Base-by-base conservation (phyloP, 2,113 vertebrate genomes). In the Nymphicus hollandicus region DNA sequence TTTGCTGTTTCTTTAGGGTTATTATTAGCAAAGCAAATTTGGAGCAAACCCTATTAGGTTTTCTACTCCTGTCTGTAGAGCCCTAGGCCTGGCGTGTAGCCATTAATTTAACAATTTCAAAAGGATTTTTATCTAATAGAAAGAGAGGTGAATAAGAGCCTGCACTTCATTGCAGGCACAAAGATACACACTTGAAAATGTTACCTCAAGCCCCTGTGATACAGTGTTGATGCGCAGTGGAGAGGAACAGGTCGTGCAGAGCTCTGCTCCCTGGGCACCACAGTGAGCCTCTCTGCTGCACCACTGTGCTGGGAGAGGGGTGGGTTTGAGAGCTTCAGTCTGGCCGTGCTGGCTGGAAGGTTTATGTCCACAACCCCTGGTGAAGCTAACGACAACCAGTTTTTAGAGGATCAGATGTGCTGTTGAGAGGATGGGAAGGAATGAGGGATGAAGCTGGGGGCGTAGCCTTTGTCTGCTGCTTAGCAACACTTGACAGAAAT, bases 41-140 rank as follows among this genome's bases (percentile, higher is more conserved):
- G 53, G 70, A 94, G 81, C 78, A 92, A 94, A 74, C 61, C 7
- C 50, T 56, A 6, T 81, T 76, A 56, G 43, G 58, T 76, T 73
- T 96, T 83, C 35, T 72, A 1, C 49, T 93, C 60, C 35, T 68
- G n/a, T 73, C 61, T 80, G 44, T 61, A 41, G 53, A 72, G 44
- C 70, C 37, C 35, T 84, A 81, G 44, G 52, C 43, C 79, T 90
- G 91, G 76, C 47, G 61, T 10, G 39, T 6, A 86, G 84, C 89
- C 85, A 58, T 96, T 96, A 80, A 93, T 96, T 95, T 96, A 86
- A 77, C 88, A 91, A 76, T 93, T 96, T 96, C 85, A 93, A 93
- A 96, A 96, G 94, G 88, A 94, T 97, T 97, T 95, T 94, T 92
- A 61, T 95, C 76, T 95, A 92, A 93, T 96, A 93, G 96, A 96